Base-by-base conservation (phyloP, 2,797 vertebrate genomes). In the Sylvilagus floridanus region DNA sequence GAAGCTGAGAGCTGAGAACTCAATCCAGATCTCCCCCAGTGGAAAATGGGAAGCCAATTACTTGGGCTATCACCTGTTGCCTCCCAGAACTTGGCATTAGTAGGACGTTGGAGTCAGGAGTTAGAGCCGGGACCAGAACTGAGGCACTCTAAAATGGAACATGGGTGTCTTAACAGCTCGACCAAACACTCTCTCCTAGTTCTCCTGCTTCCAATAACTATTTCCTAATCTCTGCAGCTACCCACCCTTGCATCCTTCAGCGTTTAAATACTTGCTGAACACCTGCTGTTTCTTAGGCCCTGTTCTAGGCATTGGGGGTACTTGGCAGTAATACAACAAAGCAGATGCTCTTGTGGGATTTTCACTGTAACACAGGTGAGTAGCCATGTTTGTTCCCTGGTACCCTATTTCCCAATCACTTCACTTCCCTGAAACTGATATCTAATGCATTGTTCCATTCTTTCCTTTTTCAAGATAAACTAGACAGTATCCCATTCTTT, bases 391-490 rank as follows among this genome's bases (percentile, higher is more conserved):
- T 66, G 4, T 42, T 92, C 87, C 69, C 12, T 22, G 8, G 60
- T 21, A 42, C 4, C 13, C 17, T 72, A 19, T 79, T 87, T 93
- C 21, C 50, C 19, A 87, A 0, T 81, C 12, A 9, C 42, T 90
- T 89, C 52, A 69, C 63, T 82, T 12, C 66, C 57, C 71, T 5
- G 28, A 24, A 69, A 88, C 57, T 65, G 42, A 47, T 47, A 47
- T 47, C 42, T 47, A 9, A 75, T 14, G 87, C 11, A 32, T 13
- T 63, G 24, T 32, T 14, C 9, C 21, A 17, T 83, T 95, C 7
- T 14, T 37, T 82, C 62, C 24, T 76, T 89, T 91, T 69, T 4
- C 30, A 82, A 93, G 30, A 65, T 32, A 82, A 72, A 32, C 13
- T 71, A 24, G 54, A 42, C 73, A 71, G 28, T 76, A 30, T 66